Percentiles rank a stretch among this genome's conserved stretches.
These are phyloP conservation scores for Nemotelus nigrinus DNA, from an alignment of 2,888 invertebrate genomes.

Conservation along the genomic window DNA sequence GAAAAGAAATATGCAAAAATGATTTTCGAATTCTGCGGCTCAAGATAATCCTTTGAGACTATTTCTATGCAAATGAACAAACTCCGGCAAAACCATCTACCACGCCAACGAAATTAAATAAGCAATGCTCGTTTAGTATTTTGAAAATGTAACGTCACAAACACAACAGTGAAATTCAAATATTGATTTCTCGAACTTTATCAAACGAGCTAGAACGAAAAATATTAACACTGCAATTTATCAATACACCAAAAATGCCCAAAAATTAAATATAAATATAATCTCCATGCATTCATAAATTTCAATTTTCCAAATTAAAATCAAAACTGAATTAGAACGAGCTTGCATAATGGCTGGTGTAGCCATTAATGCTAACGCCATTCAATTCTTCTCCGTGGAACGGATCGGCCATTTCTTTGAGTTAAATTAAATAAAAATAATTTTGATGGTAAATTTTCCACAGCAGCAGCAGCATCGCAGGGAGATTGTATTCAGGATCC, in stretches of 20 bases:
- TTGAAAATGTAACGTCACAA: no score
- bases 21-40: no score
- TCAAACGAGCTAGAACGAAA: background rate
- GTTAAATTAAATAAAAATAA: slow-evolving; percentile 50
- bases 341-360: slow-evolving; percentile 27
- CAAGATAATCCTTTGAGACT: no score
- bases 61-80: no score
- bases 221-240: slow-evolving; percentile 18
- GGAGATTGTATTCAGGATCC: slow-evolving; percentile 2
- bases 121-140: no score
- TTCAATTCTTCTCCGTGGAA: slow-evolving; percentile 13
- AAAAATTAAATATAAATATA: slow-evolving; percentile 31
- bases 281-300: slow-evolving; percentile 40
- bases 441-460: slow-evolving; percentile 47
- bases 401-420: slow-evolving; percentile 45
- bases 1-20: no score
- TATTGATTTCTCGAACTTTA: no score
- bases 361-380: slow-evolving; percentile 41
- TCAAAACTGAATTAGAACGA: slow-evolving; percentile 45
- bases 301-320: slow-evolving; percentile 42
- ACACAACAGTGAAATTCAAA: no score
- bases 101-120: no score
- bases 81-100: no score
- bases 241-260: background rate
- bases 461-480: slow-evolving; percentile 1